These are phyloP conservation scores for Psilopsiagon aurifrons DNA, from an alignment of 2,113 vertebrate species.

Conservation along the genomic window DNA sequence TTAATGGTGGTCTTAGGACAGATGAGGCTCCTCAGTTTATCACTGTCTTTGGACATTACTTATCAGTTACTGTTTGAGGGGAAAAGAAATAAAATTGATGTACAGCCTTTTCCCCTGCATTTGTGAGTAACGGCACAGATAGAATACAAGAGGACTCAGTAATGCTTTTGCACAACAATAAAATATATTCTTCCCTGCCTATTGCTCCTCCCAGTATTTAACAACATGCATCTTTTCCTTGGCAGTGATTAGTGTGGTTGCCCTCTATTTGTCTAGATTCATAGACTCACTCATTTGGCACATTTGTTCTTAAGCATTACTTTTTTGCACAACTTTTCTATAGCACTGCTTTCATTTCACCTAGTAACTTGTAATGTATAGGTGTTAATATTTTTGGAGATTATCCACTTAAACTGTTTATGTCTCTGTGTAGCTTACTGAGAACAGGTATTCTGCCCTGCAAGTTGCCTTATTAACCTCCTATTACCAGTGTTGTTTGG, in stretches of 20 bases:
- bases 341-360: not conserved
- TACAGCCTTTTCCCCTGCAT: rapidly evolving
- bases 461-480: rapidly evolving
- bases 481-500: rapidly evolving
- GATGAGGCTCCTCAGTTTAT: not conserved
- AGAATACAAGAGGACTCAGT: not conserved
- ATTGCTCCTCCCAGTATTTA: not conserved
- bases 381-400: not conserved
- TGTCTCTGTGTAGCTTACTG: not conserved
- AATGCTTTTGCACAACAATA: not conserved
- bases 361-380: not conserved
- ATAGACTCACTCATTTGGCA: not conserved
- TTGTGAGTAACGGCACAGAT: not conserved
- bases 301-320: not conserved
- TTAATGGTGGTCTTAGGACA: not conserved
- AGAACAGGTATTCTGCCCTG: not conserved
- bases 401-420: not conserved
- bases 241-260: rapidly evolving
- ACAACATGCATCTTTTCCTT: not conserved
- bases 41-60: not conserved
- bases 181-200: not conserved
- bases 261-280: not conserved
- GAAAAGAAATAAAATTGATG: rapidly evolving
- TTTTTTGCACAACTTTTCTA: not conserved
- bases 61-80: not conserved